phyloP scores from a whole-genome alignment of 37 sponge, comb jelly and placozoan genomes.

The Bolinopsis microptera region DNA sequence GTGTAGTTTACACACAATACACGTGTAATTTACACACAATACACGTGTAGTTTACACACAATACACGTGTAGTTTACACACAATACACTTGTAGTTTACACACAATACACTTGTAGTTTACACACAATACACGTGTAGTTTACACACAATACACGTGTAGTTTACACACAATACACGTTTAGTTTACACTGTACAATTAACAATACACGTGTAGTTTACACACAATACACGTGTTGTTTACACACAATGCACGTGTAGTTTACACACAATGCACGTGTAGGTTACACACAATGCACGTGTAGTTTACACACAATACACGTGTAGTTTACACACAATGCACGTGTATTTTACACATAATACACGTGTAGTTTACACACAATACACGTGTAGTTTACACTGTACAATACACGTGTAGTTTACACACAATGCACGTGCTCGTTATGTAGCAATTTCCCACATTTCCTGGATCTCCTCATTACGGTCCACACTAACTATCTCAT shows the following conservation, averaged over 20 bases:
- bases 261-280: neutral
- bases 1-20: neutral
- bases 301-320: too few relatives aligned
- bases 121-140: too few relatives aligned
- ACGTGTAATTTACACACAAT: too few relatives aligned
- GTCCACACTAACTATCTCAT: too few relatives aligned
- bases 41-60: too few relatives aligned
- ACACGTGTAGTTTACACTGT: neutral
- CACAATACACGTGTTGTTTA: neutral
- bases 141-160: too few relatives aligned
- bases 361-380: too few relatives aligned
- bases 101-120: neutral
- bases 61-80: neutral
- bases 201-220: too few relatives aligned
- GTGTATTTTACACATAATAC: neutral
- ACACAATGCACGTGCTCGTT: neutral
- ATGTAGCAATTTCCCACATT: neutral
- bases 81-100: too few relatives aligned
- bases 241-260: neutral
- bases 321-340: too few relatives aligned
- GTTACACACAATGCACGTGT: neutral
- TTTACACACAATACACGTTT: too few relatives aligned
- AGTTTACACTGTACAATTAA: too few relatives aligned
- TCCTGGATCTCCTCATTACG: neutral
- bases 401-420: neutral